Evolutionary conservation across 2,888 invertebrate species (phyloP), one percentile per base, ranked within the genome.

Genomic region (Drosophila phalerata): DNA sequence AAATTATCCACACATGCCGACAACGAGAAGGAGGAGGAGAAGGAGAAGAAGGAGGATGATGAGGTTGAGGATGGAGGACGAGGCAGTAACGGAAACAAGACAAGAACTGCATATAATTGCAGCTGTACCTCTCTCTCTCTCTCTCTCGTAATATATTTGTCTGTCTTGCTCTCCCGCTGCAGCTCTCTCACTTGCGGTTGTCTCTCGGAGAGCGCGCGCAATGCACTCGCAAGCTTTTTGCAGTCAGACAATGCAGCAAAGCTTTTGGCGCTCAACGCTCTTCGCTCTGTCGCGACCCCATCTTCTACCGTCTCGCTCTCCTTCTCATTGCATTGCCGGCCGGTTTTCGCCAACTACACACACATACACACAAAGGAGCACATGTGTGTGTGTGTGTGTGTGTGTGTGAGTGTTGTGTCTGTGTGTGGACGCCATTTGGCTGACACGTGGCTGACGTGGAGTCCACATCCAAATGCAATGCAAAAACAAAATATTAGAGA

Each of bases 1-100:
- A 90, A 90, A 90, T 86, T 89, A 86, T 89, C 85, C 89, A 87
- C 90, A 83, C 89, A 90, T 86, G 79, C 73, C 60, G 49, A 63
- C 68, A 66, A 25, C 30, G 43, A 25, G 25, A 34, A 30, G 40
- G 45, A 34, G 8, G 40, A 5, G 6, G 42, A 25, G 32, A 37
- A 43, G 32, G 32, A n/a, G n/a, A n/a, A 25, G 25, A 34, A 30
- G 40, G 45, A 34, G 8, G 40, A 5, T 9, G 42, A 25, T 37
- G 40, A 43, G 32, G 32, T 10, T 5, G 57, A 45, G 58, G 45
- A 64, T 45, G 57, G 22, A 37, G 47, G 40, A 42, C 19, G 28
- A 37, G 34, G 67, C 57, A 79, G 71, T 70, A 82, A 83, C 82
- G 86, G 81, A 83, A 83, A 75, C 84, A 86, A 83, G 84, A 65